Evolutionary conservation across 1,140 invertebrate species (phyloP).

Genomic region (Mycetomoellerius zeteki): DNA sequence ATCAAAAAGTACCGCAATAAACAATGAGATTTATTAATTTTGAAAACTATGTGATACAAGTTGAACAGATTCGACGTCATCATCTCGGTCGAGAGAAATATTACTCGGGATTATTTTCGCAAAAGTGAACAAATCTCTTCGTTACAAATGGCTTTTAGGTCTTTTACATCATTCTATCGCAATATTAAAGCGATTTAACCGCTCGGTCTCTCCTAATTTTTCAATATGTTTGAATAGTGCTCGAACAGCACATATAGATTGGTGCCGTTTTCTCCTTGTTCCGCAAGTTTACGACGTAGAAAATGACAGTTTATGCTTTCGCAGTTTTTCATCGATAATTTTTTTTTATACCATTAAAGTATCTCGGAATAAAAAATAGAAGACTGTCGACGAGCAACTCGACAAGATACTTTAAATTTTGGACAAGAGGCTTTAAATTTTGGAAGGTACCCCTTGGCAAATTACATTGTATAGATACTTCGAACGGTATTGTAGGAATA

Average conservation of each 20-base stretch:
- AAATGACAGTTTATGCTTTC: neutral
- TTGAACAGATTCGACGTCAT: conserved; percentile 39
- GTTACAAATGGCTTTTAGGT: conserved; percentile 25
- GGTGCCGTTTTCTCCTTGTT: neutral
- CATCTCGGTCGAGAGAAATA: conserved; percentile 29
- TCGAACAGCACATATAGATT: neutral
- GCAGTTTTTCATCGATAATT: neutral
- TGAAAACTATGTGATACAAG: conserved; percentile 51
- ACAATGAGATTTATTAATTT: conserved; percentile 68
- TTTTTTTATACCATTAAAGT: neutral
- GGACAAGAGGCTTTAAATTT: neutral
- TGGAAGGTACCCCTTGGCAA: neutral
- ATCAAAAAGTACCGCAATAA: conserved; percentile 23
- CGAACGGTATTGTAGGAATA: neutral
- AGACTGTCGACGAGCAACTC: neutral
- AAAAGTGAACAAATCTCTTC: neutral
- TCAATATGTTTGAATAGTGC: neutral
- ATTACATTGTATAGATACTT: neutral
- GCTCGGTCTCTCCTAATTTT: neutral
- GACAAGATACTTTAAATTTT: neutral
- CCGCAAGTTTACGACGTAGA: neutral
- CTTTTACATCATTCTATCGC: conserved; percentile 21
- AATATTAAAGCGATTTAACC: conserved; percentile 7
- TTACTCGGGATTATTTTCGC: conserved; percentile 18
- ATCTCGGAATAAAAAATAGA: neutral